Evolutionary conservation across 2,888 invertebrate genomes (phyloP).

Genomic region (Diarsia mendica): DNA sequence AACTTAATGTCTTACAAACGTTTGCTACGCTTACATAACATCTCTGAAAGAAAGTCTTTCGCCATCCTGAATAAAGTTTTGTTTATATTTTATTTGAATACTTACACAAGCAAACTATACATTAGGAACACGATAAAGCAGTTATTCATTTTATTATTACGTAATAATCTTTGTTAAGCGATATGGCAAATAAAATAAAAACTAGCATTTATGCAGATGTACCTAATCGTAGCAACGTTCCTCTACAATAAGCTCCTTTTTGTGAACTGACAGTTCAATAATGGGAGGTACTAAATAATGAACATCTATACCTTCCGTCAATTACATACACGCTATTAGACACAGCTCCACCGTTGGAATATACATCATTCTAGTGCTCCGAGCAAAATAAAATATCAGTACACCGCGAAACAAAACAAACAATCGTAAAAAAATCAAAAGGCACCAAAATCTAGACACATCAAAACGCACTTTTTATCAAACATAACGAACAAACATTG

Average conservation of each 20-base stretch:
- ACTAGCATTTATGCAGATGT: constrained; percentile 5
- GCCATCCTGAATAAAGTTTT: not conserved
- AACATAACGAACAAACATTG: constrained; percentile 64
- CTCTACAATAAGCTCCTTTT: constrained; percentile 62
- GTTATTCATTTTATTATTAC: constrained; percentile 22
- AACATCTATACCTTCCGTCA: constrained; percentile 22
- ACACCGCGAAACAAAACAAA: constrained; percentile 41
- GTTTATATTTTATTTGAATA: not conserved
- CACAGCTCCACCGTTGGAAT: constrained; percentile 24
- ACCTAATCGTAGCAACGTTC: constrained; percentile 54
- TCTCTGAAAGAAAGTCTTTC: not conserved
- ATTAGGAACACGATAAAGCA: constrained; percentile 45
- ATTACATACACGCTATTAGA: constrained; percentile 23
- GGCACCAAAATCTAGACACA: constrained; percentile 53
- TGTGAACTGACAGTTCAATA: constrained; percentile 49
- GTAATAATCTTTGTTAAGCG: constrained; percentile 31
- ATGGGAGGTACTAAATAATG: constrained; percentile 38
- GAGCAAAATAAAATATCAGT: constrained; percentile 35
- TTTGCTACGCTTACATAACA: constrained; percentile 55
- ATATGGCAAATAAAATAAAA: constrained; percentile 21
- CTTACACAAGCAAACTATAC: not conserved
- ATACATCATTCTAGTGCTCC: constrained; percentile 26
- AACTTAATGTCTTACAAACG: constrained; percentile 56
- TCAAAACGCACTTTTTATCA: constrained; percentile 41
- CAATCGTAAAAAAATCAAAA: constrained; percentile 45